Evolutionary conservation across 2,797 vertebrate species (phyloP).

Genomic region (Manis pentadactyla): DNA sequence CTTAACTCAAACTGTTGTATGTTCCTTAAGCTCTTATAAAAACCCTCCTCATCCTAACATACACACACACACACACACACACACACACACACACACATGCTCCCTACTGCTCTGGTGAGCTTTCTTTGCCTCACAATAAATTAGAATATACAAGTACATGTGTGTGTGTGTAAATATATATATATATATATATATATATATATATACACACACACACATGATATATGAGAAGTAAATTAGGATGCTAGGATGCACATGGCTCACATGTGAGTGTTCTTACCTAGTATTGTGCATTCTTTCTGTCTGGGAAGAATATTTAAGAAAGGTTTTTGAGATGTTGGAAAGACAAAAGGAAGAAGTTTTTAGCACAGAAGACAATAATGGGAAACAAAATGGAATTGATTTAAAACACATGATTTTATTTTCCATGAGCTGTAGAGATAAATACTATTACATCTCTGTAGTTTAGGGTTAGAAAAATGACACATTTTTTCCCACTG

Average conservation of each 20-base stretch:
- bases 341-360: not conserved
- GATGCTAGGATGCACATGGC: not conserved
- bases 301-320: conserved; percentile 10
- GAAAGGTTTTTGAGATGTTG: not conserved
- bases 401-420: conserved; percentile 57
- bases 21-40: conserved; percentile 49
- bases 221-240: not conserved
- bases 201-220: not conserved
- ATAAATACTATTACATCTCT: conserved; percentile 10
- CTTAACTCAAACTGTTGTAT: conserved; percentile 5
- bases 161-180: not conserved
- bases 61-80: not conserved
- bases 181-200: not conserved
- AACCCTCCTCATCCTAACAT: not conserved
- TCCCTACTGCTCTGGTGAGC: not conserved
- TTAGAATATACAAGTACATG: not conserved
- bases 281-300: not conserved
- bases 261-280: not conserved
- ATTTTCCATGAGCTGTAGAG: conserved; percentile 60
- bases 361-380: conserved; percentile 26
- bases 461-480: conserved; percentile 59
- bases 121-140: not conserved
- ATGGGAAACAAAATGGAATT: conserved; percentile 26
- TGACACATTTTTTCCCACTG: not conserved
- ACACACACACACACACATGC: not conserved